A percentile compares a stretch with the other conserved stretches of the same genome.
Evolutionary conservation across 2,113 vertebrate species (phyloP).

Genomic region (Microtus richardsoni): DNA sequence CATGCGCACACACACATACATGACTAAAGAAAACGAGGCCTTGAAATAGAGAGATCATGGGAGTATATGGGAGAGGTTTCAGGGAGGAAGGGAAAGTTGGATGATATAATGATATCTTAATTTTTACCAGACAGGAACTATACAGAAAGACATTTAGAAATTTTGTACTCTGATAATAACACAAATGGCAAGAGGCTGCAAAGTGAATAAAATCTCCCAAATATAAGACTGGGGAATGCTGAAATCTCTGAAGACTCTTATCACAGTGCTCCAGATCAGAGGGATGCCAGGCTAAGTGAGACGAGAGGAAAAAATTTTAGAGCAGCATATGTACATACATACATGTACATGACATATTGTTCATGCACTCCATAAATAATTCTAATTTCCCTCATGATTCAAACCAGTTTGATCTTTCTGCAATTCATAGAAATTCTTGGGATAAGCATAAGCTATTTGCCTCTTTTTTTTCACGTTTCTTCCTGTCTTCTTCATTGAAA

Average conservation of each 20-base stretch:
- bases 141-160: not conserved
- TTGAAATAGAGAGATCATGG: not conserved
- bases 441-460: not conserved
- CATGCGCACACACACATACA: not conserved
- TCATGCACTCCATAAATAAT: not conserved
- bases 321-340: not conserved
- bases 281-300: not conserved
- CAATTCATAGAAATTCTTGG: not conserved
- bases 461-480: not conserved
- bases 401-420: not conserved
- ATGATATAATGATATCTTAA: not conserved
- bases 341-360: not conserved
- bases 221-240: not conserved
- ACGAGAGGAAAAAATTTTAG: conserved; percentile 1
- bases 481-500: not conserved
- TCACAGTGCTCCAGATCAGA: not conserved
- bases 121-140: not conserved
- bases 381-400: not conserved
- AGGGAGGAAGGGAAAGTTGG: too few relatives aligned
- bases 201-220: not conserved
- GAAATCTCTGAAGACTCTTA: not conserved
- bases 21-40: not conserved
- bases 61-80: not conserved
- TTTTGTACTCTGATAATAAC: not conserved
- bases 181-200: not conserved